Conservation (phyloP, 53 echinoderm and acorn worm species). For the Echinarachnius parma region DNA sequence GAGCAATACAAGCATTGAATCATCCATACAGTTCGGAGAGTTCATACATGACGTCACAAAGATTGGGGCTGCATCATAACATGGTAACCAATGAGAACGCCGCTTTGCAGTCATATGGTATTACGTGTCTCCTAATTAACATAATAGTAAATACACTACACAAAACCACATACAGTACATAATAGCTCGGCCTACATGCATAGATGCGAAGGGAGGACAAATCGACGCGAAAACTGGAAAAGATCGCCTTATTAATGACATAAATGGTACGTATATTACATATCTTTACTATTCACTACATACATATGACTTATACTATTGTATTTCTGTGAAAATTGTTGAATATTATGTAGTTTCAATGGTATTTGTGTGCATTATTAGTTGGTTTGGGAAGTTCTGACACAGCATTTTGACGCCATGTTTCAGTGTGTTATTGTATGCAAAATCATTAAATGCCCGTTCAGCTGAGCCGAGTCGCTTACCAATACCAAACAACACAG, state of each 20-base stretch:
- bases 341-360: not conserved
- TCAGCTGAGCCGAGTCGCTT: slow-evolving; percentile 11
- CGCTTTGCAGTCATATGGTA: slow-evolving; percentile 39
- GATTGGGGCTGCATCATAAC: slow-evolving; percentile 41
- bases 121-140: slow-evolving; percentile 42
- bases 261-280: slow-evolving; percentile 11
- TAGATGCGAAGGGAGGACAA: slow-evolving; percentile 27
- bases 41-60: slow-evolving; percentile 45
- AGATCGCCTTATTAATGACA: not conserved
- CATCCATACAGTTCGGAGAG: not conserved
- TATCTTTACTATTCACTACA: not conserved
- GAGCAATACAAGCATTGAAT: slow-evolving; percentile 19
- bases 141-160: slow-evolving; percentile 48
- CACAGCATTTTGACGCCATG: slow-evolving; percentile 48
- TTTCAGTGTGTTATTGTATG: slow-evolving; percentile 36
- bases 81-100: slow-evolving; percentile 47
- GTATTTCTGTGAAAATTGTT: not conserved
- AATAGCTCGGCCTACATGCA: slow-evolving; percentile 9
- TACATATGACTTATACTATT: not conserved
- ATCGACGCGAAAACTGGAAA: not conserved
- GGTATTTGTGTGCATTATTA: not conserved
- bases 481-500: too few relatives aligned
- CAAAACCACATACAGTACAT: too few relatives aligned
- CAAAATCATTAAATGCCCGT: slow-evolving; percentile 42
- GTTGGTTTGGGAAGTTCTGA: slow-evolving; percentile 32